phyloP scores from a whole-genome alignment of 2,888 invertebrate genomes.

The Pseudococcus viburni region DNA sequence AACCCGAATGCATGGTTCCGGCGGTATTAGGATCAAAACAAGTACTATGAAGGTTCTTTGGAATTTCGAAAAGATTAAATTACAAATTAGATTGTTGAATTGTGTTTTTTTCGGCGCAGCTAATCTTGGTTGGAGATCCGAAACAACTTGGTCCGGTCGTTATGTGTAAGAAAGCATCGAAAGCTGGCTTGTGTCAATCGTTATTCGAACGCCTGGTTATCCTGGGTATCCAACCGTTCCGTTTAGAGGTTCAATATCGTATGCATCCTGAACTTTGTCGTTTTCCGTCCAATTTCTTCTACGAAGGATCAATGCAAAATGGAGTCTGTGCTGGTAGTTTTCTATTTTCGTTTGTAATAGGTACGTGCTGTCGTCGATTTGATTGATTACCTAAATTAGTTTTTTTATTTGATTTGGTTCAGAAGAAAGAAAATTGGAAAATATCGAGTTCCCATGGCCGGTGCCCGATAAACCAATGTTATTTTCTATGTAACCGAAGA shows the following conservation, averaged over 20 bases:
- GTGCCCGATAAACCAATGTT: constrained; percentile 97
- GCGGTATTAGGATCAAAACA: constrained; percentile 98
- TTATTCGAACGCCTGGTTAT: constrained; percentile 97
- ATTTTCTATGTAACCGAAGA: constrained; percentile 99
- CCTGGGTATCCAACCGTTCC: constrained; percentile 95
- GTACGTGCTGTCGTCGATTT: neutral
- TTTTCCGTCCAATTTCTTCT: constrained; percentile 99
- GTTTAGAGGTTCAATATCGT: constrained; percentile 97
- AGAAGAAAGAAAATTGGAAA: constrained; percentile 90
- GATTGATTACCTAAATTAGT: neutral
- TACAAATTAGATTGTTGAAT: neutral
- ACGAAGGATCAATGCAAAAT: constrained; percentile 98
- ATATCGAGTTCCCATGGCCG: constrained; percentile 99
- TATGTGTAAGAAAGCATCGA: constrained; percentile 98
- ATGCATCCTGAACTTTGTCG: constrained; percentile 99
- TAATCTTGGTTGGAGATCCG: constrained; percentile 98
- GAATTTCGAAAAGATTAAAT: no score
- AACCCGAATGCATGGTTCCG: constrained; percentile 99
- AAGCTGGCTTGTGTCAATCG: constrained; percentile 96
- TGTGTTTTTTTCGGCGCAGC: constrained; percentile 70
- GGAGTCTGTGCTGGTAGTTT: constrained; percentile 90
- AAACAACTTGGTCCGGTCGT: constrained; percentile 99
- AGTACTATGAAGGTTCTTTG: constrained; percentile 70
- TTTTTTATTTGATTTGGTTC: constrained; percentile 58
- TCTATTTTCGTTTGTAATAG: neutral